Base-by-base conservation (phyloP, 2,888 invertebrate species). In the Nomada ferruginata region DNA sequence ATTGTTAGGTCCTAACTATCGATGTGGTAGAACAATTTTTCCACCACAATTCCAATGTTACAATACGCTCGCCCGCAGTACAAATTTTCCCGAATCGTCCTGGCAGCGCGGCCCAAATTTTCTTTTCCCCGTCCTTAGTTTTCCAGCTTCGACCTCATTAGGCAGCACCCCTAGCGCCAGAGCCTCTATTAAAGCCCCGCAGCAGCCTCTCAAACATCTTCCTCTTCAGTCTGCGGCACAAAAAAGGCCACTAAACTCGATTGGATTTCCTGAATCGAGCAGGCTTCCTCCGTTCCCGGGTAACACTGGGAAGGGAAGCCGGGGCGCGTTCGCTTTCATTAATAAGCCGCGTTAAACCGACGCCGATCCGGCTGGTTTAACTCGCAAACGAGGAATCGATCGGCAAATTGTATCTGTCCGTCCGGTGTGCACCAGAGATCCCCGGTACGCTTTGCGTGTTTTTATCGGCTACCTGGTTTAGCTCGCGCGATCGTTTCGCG, bases 291-390 rank as follows among this genome's bases (percentile, higher is more conserved):
- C 55, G 57, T 52, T 29, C 50, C 18, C 53, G 36, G 7, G 36
- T 13, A 11, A n/a, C 53, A 20, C 23, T 18, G 65, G 13, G 42
- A 61, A 61, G 29, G 23, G 61, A 13, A 42, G 59, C 47, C n/a
- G 44, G 47, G 15, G 47, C 15, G 23, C 64, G 53, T 57, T 53
- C 68, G 44, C 29, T 60, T 36, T 59, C 61, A n/a, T 70, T 82
- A 83, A 83, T 82, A 82, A 77, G 42, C 57, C 64, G 63, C 70
- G 74, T 76, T 72, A 76, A 71, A 76, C 29, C 73, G 66, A 63
- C 68, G 69, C 36, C 83, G 83, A 82, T 79, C 65, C 84, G 83
- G 73, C 75, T 74, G 83, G 73, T 83, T 83, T 74, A 76, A 71
- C 83, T 76, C 65, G 63, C 61, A 74, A 79, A 84, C 80, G 80